A percentile compares a stretch with the other conserved stretches of the same genome.
Conservation (phyloP, 2,797 vertebrate genomes). For the Babyrousa celebensis region DNA sequence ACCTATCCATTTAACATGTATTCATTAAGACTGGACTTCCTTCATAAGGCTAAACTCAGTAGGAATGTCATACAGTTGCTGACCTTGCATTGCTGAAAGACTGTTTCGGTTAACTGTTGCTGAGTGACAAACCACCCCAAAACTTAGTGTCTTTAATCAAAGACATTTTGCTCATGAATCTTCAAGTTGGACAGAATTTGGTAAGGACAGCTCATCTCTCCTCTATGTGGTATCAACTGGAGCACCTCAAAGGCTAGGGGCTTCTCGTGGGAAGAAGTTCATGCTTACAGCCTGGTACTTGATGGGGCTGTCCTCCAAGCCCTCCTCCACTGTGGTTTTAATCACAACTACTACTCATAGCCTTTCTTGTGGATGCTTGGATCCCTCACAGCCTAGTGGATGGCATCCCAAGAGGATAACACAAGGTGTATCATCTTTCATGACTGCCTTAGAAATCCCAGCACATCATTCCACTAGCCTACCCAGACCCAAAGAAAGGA, state of each 20-base stretch:
- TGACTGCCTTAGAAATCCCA: neutral
- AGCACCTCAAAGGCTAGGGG: neutral
- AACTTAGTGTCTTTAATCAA: neutral
- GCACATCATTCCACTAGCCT: neutral
- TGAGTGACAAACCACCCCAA: neutral
- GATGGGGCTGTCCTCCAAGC: neutral
- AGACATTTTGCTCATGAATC: neutral
- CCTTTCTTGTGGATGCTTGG: neutral
- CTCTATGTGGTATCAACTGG: neutral
- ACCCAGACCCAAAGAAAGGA: neutral
- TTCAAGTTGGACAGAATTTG: neutral
- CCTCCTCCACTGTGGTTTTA: neutral
- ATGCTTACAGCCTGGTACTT: neutral
- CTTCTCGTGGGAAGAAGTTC: neutral
- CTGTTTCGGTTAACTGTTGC: neutral
- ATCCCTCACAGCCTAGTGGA: neutral
- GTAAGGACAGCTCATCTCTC: neutral
- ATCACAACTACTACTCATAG: neutral
- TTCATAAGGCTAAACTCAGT: neutral
- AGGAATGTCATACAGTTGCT: neutral
- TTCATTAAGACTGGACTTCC: neutral
- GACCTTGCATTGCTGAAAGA: neutral
- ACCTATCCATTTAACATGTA: neutral
- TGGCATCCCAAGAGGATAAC: neutral
- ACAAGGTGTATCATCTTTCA: neutral